phyloP scores from a whole-genome alignment of 2,888 invertebrate species.

The Troilus luridus region DNA sequence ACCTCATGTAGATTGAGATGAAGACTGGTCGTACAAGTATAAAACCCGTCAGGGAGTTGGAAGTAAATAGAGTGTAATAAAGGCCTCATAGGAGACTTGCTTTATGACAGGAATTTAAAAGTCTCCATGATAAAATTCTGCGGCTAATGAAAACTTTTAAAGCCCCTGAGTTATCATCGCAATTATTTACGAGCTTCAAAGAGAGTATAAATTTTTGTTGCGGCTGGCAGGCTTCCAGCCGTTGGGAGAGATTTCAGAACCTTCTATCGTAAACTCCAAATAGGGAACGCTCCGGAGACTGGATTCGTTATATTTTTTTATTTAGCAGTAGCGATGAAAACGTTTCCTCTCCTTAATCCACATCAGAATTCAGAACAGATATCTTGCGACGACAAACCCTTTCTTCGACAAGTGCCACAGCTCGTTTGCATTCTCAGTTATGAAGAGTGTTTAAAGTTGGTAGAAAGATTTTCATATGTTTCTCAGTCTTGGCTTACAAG shows the following conservation, averaged over 20 bases:
- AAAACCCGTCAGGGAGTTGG: not conserved
- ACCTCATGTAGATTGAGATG: not conserved
- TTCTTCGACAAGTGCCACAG: not conserved
- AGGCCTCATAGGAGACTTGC: not conserved
- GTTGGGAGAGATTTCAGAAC: not conserved
- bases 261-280: conserved; percentile 43
- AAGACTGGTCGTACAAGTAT: not conserved
- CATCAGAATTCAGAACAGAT: conserved; percentile 32
- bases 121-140: not conserved
- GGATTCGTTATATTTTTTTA: conserved; percentile 35
- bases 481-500: no score
- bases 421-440: not conserved
- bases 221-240: conserved; percentile 34
- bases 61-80: not conserved
- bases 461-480: not conserved
- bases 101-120: conserved; percentile 40
- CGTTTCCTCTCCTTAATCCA: not conserved
- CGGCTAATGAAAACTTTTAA: conserved; percentile 35
- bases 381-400: not conserved
- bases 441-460: not conserved
- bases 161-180: conserved; percentile 25
- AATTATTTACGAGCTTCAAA: conserved; percentile 40
- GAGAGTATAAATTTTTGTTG: conserved; percentile 24
- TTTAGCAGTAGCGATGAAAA: conserved; percentile 7
- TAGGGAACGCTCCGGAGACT: conserved; percentile 14